Base-by-base conservation (phyloP, 2,797 vertebrate species). In the Oophaga sylvatica region DNA sequence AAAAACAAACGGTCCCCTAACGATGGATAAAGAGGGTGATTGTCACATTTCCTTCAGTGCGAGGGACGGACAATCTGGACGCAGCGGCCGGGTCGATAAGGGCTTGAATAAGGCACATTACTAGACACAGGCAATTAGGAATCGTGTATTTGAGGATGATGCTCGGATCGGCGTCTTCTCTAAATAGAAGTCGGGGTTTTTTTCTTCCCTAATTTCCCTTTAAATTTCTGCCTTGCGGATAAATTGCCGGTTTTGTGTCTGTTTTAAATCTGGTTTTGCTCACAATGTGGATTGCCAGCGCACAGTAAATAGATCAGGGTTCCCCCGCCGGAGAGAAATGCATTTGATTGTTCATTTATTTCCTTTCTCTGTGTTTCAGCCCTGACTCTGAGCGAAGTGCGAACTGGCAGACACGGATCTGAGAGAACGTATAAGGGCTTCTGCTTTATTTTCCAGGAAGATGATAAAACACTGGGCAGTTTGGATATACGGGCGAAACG, bases 281-380 rank as follows among this genome's bases (percentile, higher is more conserved):
- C 57, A 76, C 83, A 63, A 84, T 45, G 35, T 31, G 83, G 60
- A 85, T 48, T 73, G 87, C 84, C 77, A 81, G 83, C 68, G 22
- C 76, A 29, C 76, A 13, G 77, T 88, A 85, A 88, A 88, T 81
- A 88, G 85, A 81, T 85, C 77, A 81, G 59, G 77, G 45, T 68
- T 22, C 78, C 73, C 82, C 83, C 77, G 87, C 15, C 57, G 75
- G 77, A 81, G 65, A 88, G 83, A 88, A 88, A 88, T 75, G 65
- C 41, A 65, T 76, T 79, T 75, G 82, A 81, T 85, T 85, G 77
- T 80, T 84, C 77, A 41, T 88, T 88, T 85, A 83, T 60, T 80
- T 78, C 68, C 68, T 83, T 79, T 62, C 81, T 82, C 57, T 60
- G 78, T 83, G 63, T 85, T 85, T 88, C 83, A 80, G 79, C 59